A percentile compares a stretch with the other conserved stretches of the same genome.
phyloP scores from a whole-genome alignment of 2,888 invertebrate species.

The Drepanosiphum platanoidis region DNA sequence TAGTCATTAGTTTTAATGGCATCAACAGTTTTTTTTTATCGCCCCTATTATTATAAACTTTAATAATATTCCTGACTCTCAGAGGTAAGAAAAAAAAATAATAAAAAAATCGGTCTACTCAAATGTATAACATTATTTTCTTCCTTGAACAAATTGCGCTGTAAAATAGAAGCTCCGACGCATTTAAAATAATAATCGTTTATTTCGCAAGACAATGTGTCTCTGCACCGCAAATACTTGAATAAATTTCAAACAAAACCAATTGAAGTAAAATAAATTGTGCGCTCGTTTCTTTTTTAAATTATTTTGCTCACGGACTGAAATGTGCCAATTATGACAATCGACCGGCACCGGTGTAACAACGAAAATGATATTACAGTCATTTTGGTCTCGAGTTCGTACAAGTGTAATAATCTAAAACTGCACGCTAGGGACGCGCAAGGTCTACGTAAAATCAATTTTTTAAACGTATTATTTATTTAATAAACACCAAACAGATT shows the following conservation, averaged over 20 bases:
- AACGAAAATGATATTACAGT: not conserved
- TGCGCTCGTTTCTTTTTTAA: not conserved
- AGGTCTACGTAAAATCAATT: not conserved
- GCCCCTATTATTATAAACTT: not conserved
- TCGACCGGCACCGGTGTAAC: not conserved
- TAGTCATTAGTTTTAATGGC: not conserved
- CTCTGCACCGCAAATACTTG: not conserved
- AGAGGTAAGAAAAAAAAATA: not conserved
- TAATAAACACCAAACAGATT: not conserved
- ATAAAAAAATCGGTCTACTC: not conserved
- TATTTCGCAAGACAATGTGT: not conserved
- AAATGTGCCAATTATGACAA: not conserved
- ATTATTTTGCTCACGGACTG: not conserved
- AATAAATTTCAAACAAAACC: not conserved
- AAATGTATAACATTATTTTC: not conserved
- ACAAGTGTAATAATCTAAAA: not conserved
- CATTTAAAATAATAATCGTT: not conserved
- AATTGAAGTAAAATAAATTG: not conserved
- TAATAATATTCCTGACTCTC: not conserved
- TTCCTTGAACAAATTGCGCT: not conserved
- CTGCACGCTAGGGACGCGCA: not conserved
- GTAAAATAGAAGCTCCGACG: not conserved
- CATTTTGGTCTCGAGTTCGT: too few species aligned
- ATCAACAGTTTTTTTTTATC: not conserved
- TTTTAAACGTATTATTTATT: not conserved